These are phyloP conservation scores for Macroramphosus scolopax DNA, from an alignment of 2,797 vertebrate species.

Conservation along the genomic window DNA sequence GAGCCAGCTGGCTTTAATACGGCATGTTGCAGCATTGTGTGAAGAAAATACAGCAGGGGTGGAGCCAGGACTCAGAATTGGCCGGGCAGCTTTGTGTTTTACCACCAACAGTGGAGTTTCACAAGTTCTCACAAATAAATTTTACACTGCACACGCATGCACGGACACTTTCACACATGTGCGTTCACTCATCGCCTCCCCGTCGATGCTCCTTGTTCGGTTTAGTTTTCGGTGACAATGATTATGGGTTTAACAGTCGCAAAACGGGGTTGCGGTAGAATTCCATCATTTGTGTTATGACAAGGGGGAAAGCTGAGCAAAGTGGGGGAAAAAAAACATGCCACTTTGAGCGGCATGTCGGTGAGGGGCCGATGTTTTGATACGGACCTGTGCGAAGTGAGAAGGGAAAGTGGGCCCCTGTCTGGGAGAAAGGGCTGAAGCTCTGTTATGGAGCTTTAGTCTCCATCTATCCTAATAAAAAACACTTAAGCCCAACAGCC, in stretches of 20 bases:
- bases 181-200: constrained; percentile 8
- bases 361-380: constrained; percentile 75
- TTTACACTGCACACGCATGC: constrained; percentile 28
- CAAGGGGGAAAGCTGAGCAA: constrained; percentile 65
- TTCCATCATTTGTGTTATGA: constrained; percentile 67
- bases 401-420: constrained; percentile 68
- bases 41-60: constrained; percentile 54
- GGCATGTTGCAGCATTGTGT: constrained; percentile 42
- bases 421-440: constrained; percentile 74
- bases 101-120: constrained; percentile 32
- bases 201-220: constrained; percentile 2
- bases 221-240: constrained; percentile 58
- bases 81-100: constrained; percentile 30
- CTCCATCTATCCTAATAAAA: constrained; percentile 82
- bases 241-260: constrained; percentile 59
- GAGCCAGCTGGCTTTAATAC: constrained; percentile 69
- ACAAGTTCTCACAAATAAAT: constrained; percentile 34
- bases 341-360: constrained; percentile 62
- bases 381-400: constrained; percentile 65
- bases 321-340: constrained; percentile 46
- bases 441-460: constrained; percentile 80
- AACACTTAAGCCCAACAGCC: constrained; percentile 80
- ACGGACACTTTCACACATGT: background rate
- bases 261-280: constrained; percentile 55
- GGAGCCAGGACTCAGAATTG: constrained; percentile 52